Conservation (phyloP, 2,888 invertebrate genomes). For the Charanyca ferruginea region DNA sequence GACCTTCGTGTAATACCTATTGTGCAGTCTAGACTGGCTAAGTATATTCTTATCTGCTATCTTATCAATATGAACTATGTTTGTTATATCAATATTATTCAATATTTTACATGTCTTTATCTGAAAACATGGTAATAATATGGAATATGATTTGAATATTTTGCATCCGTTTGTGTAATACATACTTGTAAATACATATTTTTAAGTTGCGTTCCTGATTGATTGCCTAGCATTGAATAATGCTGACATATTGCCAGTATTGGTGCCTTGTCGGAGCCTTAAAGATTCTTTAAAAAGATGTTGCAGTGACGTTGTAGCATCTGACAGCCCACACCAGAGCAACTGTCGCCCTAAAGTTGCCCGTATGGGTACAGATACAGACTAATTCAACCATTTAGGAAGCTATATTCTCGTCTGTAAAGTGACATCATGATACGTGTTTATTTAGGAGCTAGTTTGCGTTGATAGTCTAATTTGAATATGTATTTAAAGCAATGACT, state of each 20-base stretch:
- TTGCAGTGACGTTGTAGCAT: neutral
- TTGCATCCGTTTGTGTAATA: neutral
- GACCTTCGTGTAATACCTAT: constrained; percentile 28
- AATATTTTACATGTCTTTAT: constrained; percentile 26
- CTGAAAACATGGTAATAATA: constrained; percentile 16
- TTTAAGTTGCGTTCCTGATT: neutral
- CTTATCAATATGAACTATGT: constrained; percentile 28
- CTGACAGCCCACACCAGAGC: neutral
- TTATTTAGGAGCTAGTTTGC: constrained; percentile 39
- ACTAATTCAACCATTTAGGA: constrained; percentile 45
- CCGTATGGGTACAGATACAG: constrained; percentile 39
- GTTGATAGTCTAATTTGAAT: constrained; percentile 33
- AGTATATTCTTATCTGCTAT: constrained; percentile 33
- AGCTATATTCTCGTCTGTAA: constrained; percentile 31
- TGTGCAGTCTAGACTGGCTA: constrained; percentile 36
- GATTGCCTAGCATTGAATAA: neutral
- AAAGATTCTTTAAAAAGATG: neutral
- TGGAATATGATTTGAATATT: constrained; percentile 12
- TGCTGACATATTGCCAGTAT: neutral
- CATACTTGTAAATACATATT: no score
- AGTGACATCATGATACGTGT: constrained; percentile 55
- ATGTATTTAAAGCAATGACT: constrained; percentile 24
- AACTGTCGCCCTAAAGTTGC: constrained; percentile 19
- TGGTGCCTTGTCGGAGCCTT: neutral
- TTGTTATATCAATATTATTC: constrained; percentile 20